Base-by-base conservation (phyloP, 2,797 vertebrate genomes). In the Lithobates pipiens region DNA sequence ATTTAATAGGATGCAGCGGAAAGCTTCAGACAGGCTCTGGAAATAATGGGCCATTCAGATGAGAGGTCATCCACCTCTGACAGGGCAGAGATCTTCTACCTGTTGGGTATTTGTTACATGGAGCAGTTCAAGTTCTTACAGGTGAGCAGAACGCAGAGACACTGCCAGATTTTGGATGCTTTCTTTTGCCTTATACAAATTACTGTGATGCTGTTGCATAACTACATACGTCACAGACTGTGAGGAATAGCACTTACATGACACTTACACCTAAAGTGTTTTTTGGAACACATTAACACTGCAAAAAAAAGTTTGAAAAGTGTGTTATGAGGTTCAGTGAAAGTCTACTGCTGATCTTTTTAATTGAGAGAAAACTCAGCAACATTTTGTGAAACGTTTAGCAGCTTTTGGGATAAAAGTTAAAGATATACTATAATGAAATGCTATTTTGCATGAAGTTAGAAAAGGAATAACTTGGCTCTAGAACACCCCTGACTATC, bases 91-190 rank as follows among this genome's bases (percentile, higher is more conserved):
- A 89, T 95, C 80, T 89, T 92, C 88, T 94, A 93, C 89, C 87
- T 93, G 23, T 90, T 91, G 72, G 95, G 95, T 27, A 77, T 94
- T 18, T 95, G 95, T 87, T 94, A 94, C 80, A 89, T 93, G 92
- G 91, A 93, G 15, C 91, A 94, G 88, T 89, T 88, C 73, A 89
- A 81, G 71, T 88, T 93, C 13, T 83, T 92, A 75, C 84, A 84
- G 95, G 94, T 95, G 91, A 85, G 76, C 67, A 9, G 5, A 25
- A 15, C 7, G n/a, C 2, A 54, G 16, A 32, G 16, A 7, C n/a
- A 8, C 61, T 65, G n/a, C 10, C 23, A 10, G 7, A 2, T 68
- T 39, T 32, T 3, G 44, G 34, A n/a, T 9, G 27, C n/a, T 78
- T 25, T 32, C 0, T 39, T 13, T 13, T 36, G 10, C 27, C 42